phyloP scores from a whole-genome alignment of 2,797 vertebrate genomes.

The Ptychobarbus kaznakovi region DNA sequence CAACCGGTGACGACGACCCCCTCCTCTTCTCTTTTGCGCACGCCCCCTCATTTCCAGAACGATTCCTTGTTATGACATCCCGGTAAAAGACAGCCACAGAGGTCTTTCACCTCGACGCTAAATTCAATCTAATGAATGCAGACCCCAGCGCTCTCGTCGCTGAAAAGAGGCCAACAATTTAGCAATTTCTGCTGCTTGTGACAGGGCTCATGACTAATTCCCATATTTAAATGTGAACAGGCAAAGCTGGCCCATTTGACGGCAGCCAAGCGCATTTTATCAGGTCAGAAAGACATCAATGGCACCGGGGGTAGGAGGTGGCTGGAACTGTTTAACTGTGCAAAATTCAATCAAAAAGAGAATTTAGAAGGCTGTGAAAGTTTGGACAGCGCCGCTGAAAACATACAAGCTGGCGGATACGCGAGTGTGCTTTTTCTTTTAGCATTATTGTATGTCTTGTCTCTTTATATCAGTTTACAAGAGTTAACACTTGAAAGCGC shows the following conservation, averaged over 20 bases:
- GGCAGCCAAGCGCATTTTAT: conserved; percentile 89
- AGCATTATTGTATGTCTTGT: conserved; percentile 52
- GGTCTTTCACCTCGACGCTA: conserved; percentile 74
- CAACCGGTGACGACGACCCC: background rate
- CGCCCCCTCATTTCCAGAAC: conserved; percentile 48
- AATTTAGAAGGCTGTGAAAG: conserved; percentile 56
- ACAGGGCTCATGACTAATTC: conserved; percentile 91
- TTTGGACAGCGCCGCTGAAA: conserved; percentile 50
- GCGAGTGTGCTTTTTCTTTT: conserved; percentile 33
- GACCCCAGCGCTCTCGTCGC: conserved; percentile 60
- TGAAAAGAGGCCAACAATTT: conserved; percentile 81
- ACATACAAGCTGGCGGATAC: conserved; percentile 50
- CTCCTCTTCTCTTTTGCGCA: conserved; percentile 33
- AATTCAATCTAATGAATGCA: conserved; percentile 72
- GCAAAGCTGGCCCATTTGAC: conserved; percentile 87
- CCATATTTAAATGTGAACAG: conserved; percentile 87
- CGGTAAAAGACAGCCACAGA: conserved; percentile 54
- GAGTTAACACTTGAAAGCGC: conserved; percentile 83
- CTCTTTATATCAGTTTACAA: conserved; percentile 80
- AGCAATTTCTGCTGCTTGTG: conserved; percentile 85
- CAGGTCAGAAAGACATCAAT: conserved; percentile 88
- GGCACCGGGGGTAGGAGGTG: conserved; percentile 75
- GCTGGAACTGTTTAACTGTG: conserved; percentile 70
- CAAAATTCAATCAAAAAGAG: conserved; percentile 65
- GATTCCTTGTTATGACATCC: conserved; percentile 60